Percentiles rank a stretch among this genome's conserved stretches.
Evolutionary conservation across 1,140 invertebrate genomes (phyloP).

Genomic region (Tenebrio molitor): DNA sequence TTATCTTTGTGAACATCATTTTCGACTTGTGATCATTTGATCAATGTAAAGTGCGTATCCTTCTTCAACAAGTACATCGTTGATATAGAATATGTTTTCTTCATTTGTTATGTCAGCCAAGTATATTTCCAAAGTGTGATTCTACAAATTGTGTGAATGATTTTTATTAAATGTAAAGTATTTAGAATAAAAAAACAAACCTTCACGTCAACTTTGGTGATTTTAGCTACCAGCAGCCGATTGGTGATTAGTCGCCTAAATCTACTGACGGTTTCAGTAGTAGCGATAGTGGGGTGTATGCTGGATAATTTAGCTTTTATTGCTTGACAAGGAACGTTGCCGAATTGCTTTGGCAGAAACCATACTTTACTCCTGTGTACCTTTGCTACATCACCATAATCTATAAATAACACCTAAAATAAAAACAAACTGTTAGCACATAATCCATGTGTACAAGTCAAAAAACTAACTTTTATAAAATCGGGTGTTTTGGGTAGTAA

Average conservation of each 20-base stretch:
- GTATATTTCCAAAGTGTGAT: conserved; percentile 54
- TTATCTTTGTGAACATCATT: too few relatives aligned
- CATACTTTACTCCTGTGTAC: conserved; percentile 49
- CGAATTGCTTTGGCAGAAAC: conserved; percentile 55
- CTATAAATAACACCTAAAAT: conserved; percentile 58
- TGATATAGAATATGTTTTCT: conserved; percentile 56
- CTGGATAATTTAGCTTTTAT: conserved; percentile 56
- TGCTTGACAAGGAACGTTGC: conserved; percentile 55
- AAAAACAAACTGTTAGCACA: conserved; percentile 1
- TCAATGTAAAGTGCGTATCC: conserved; percentile 52
- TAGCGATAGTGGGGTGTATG: conserved; percentile 50
- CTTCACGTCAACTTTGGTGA: conserved; percentile 54
- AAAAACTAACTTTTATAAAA: conserved; percentile 52
- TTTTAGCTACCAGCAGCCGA: conserved; percentile 51
- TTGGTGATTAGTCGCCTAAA: conserved; percentile 51
- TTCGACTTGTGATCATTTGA: too few relatives aligned
- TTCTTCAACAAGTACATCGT: conserved; percentile 56
- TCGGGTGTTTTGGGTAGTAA: conserved; percentile 41
- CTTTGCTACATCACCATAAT: conserved; percentile 57
- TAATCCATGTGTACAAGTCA: background rate
- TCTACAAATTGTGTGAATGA: background rate
- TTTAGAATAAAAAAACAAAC: conserved; percentile 26
- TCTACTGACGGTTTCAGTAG: conserved; percentile 8
- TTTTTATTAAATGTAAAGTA: too few relatives aligned
- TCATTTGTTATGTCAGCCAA: conserved; percentile 57